These are phyloP conservation scores for Monochamus alternatus DNA, from an alignment of 2,888 invertebrate species.

Conservation along the genomic window DNA sequence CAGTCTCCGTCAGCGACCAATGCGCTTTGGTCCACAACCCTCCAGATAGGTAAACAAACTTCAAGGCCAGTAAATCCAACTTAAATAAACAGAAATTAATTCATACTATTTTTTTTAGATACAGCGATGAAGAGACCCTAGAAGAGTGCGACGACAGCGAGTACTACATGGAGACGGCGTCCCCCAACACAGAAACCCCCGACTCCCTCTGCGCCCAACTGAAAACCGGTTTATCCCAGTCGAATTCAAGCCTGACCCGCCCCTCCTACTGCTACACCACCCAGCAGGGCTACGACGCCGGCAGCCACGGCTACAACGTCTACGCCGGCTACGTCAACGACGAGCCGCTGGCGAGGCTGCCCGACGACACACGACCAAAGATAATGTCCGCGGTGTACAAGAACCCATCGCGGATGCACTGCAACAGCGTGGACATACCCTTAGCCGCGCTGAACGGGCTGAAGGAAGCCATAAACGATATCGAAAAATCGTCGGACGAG, in stretches of 20 bases:
- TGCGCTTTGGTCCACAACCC: constrained; percentile 73
- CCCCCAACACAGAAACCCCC: constrained; percentile 62
- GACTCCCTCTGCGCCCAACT: constrained; percentile 70
- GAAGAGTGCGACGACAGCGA: constrained; percentile 65
- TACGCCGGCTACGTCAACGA: constrained; percentile 76
- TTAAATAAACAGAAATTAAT: too few relatives aligned
- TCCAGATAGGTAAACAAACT: constrained; percentile 65
- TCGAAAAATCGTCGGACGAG: constrained; percentile 29
- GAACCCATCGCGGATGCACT: constrained; percentile 71
- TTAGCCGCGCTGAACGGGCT: constrained; percentile 34
- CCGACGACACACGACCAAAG: constrained; percentile 75
- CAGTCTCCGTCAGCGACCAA: constrained; percentile 70
- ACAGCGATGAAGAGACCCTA: constrained; percentile 65
- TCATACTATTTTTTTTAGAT: constrained; percentile 56
- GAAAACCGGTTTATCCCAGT: constrained; percentile 53
- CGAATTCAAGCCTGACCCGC: constrained; percentile 81
- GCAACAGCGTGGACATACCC: constrained; percentile 55
- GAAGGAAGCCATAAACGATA: constrained; percentile 64
- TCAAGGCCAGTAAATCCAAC: too few relatives aligned
- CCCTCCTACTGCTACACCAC: constrained; percentile 86
- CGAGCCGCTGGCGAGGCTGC: constrained; percentile 69
- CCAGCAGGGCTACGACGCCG: constrained; percentile 84
- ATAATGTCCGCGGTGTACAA: constrained; percentile 82
- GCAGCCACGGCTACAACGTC: constrained; percentile 80
- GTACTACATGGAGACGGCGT: constrained; percentile 65